A percentile compares a stretch with the other conserved stretches of the same genome.
Conservation (phyloP, 2,888 invertebrate genomes). For the Steromphala cineraria region DNA sequence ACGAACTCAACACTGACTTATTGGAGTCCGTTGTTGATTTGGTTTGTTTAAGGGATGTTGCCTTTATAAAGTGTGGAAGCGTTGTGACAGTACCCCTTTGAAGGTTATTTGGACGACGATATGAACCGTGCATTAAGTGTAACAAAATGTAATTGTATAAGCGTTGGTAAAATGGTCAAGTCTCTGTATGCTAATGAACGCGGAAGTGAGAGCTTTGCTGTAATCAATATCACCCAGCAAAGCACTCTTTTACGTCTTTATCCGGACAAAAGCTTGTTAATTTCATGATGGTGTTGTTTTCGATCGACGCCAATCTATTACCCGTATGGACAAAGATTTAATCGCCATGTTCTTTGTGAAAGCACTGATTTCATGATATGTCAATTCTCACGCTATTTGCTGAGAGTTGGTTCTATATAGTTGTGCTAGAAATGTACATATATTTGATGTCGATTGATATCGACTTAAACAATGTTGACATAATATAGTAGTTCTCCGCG, state of each 20-base stretch:
- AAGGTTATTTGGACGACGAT: too few relatives aligned
- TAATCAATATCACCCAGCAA: not conserved
- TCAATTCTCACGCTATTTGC: not conserved
- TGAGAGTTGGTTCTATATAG: not conserved
- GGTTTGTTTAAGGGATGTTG: too few relatives aligned
- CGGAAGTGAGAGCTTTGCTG: too few relatives aligned
- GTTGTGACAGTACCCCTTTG: too few relatives aligned
- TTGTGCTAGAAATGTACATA: not conserved
- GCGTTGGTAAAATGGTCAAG: too few relatives aligned
- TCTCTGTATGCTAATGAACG: too few relatives aligned
- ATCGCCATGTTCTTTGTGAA: not conserved
- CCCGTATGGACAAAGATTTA: not conserved
- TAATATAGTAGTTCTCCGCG: not conserved
- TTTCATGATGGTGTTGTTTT: not conserved
- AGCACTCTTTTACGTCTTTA: not conserved
- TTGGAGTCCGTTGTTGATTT: too few relatives aligned
- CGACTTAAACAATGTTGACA: not conserved
- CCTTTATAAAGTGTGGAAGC: too few relatives aligned
- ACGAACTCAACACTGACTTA: too few relatives aligned
- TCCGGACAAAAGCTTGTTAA: not conserved
- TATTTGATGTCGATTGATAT: not conserved
- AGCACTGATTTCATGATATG: conserved; percentile 3
- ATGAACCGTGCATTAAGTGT: too few relatives aligned
- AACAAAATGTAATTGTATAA: too few relatives aligned
- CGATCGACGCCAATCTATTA: not conserved